Evolutionary conservation across 2,888 invertebrate species (phyloP).

Genomic region (Eupsilia transversa): DNA sequence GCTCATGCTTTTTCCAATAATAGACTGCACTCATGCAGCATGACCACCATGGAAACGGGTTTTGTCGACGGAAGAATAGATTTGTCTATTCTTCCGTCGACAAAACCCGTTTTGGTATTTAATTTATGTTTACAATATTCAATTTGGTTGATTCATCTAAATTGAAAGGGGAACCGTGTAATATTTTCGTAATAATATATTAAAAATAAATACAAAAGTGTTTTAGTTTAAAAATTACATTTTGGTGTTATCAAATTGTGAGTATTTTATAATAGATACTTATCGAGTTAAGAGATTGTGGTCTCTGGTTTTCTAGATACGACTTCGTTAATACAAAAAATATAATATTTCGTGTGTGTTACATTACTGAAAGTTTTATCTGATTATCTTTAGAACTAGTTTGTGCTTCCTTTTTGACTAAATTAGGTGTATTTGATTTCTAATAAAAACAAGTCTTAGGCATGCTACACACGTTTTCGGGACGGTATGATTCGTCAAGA

Average conservation of each 20-base stretch:
- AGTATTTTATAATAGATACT: neutral
- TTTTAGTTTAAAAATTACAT: neutral
- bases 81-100: too few relatives aligned
- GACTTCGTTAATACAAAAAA: neutral
- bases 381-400: slow-evolving; percentile 16
- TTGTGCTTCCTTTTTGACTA: slow-evolving; percentile 31
- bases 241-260: slow-evolving; percentile 28
- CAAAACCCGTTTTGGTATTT: too few relatives aligned
- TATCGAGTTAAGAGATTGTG: slow-evolving; percentile 23
- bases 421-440: neutral
- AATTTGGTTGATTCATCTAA: neutral
- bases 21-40: too few relatives aligned
- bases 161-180: neutral
- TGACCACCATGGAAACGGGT: too few relatives aligned
- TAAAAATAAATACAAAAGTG: neutral
- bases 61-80: too few relatives aligned
- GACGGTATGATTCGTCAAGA: neutral
- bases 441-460: neutral
- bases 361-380: neutral
- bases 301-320: neutral
- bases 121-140: neutral
- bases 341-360: neutral
- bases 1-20: too few relatives aligned
- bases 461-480: neutral
- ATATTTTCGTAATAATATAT: neutral